phyloP scores from a whole-genome alignment of 2,888 invertebrate genomes.

The Linnaemya tessellans region DNA sequence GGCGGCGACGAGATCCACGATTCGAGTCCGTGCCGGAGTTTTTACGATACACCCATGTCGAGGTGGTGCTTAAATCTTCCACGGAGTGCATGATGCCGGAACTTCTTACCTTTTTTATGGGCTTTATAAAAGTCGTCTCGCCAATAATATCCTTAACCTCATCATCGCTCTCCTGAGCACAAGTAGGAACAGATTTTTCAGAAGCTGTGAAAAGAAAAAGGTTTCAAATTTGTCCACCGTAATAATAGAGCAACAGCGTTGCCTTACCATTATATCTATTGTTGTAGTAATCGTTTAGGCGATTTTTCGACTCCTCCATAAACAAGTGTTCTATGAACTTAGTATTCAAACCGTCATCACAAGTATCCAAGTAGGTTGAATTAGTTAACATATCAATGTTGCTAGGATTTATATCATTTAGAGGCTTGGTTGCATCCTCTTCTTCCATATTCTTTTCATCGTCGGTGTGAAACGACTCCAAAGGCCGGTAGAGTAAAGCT shows the following conservation, averaged over 20 bases:
- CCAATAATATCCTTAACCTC: conserved; percentile 85
- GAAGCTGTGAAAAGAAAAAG: conserved; percentile 35
- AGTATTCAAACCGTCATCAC: conserved; percentile 81
- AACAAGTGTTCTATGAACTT: conserved; percentile 83
- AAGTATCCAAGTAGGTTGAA: conserved; percentile 82
- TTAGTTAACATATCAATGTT: conserved; percentile 82
- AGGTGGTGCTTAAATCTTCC: conserved; percentile 89
- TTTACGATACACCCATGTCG: conserved; percentile 89
- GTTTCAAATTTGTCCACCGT: background rate
- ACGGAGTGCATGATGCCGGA: conserved; percentile 89
- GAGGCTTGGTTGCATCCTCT: conserved; percentile 77
- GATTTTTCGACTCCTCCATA: conserved; percentile 83
- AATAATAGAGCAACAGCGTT: background rate
- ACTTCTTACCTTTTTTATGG: conserved; percentile 87
- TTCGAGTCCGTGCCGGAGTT: conserved; percentile 82
- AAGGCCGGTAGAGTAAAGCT: conserved; percentile 87
- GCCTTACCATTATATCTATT: conserved; percentile 75
- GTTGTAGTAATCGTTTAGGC: conserved; percentile 81
- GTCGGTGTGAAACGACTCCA: conserved; percentile 79
- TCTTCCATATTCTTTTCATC: conserved; percentile 72
- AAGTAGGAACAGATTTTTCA: conserved; percentile 75
- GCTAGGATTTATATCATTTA: conserved; percentile 80
- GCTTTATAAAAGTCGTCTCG: conserved; percentile 84
- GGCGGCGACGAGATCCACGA: conserved; percentile 82
- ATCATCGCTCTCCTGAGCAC: conserved; percentile 83